These are phyloP conservation scores for Pimpla rufipes DNA, from an alignment of 2,888 invertebrate species.

Conservation along the genomic window DNA sequence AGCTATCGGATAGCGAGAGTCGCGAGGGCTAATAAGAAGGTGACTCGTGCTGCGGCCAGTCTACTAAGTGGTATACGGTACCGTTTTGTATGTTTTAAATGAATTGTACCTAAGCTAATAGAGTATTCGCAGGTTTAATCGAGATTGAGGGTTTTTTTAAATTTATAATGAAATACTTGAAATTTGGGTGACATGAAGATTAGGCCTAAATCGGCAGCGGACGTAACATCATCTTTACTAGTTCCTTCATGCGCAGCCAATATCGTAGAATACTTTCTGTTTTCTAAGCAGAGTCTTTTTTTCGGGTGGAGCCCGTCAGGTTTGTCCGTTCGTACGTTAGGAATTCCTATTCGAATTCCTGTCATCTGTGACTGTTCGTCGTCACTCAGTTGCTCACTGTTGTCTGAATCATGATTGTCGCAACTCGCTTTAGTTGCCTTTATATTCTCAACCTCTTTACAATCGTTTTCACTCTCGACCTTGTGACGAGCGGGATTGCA, in stretches of 20 bases:
- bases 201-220: no score
- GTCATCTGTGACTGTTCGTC: neutral
- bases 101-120: no score
- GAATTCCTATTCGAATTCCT: neutral
- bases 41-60: no score
- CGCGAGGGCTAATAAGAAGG: no score
- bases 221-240: neutral
- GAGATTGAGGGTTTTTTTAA: no score
- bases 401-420: neutral
- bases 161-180: no score
- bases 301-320: neutral
- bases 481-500: neutral
- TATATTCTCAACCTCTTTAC: neutral
- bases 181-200: no score
- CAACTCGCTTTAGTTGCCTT: neutral
- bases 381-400: neutral
- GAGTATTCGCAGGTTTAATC: no score
- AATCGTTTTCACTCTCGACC: neutral
- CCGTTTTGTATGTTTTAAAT: no score
- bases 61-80: no score
- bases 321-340: neutral
- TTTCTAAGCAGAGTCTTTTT: neutral
- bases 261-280: neutral
- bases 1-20: no score
- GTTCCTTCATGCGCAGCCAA: neutral